These are phyloP conservation scores for Nomada hirtipes DNA, from an alignment of 2,888 invertebrate genomes.

Conservation along the genomic window DNA sequence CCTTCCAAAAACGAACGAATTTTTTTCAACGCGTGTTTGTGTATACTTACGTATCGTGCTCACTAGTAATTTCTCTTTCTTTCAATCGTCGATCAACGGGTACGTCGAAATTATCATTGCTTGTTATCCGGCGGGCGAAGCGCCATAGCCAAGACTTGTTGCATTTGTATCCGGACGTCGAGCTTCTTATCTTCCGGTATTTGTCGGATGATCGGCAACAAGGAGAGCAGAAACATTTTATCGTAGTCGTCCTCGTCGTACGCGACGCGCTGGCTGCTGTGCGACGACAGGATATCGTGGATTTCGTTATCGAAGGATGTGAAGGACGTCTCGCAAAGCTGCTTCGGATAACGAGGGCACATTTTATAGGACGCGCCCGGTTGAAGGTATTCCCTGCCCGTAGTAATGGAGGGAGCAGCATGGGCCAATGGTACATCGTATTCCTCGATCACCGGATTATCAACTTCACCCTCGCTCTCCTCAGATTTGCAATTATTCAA, in stretches of 20 bases:
- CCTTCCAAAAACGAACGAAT: no score
- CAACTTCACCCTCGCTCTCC: constrained; percentile 74
- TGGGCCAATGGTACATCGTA: constrained; percentile 74
- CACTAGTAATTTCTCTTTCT: neutral
- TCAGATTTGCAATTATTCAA: constrained; percentile 71
- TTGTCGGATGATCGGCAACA: constrained; percentile 79
- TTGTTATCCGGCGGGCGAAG: constrained; percentile 65
- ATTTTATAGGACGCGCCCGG: constrained; percentile 64
- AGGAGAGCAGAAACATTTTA: constrained; percentile 81
- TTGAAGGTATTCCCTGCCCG: constrained; percentile 64
- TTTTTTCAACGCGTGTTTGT: neutral
- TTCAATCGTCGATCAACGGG: neutral
- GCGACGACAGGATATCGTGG: constrained; percentile 76
- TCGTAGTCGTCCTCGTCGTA: constrained; percentile 81
- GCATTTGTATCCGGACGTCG: constrained; percentile 81
- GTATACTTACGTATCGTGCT: neutral
- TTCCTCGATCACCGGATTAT: constrained; percentile 76
- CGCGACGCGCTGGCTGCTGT: constrained; percentile 72
- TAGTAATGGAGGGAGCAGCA: constrained; percentile 63
- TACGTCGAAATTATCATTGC: constrained; percentile 15
- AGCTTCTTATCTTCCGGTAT: constrained; percentile 81
- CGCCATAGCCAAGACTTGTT: constrained; percentile 77
- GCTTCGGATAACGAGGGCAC: constrained; percentile 74
- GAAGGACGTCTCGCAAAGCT: constrained; percentile 77
- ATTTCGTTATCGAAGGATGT: constrained; percentile 78